These are phyloP conservation scores for Spicauda simplicius DNA, from an alignment of 2,888 invertebrate genomes.

Conservation along the genomic window DNA sequence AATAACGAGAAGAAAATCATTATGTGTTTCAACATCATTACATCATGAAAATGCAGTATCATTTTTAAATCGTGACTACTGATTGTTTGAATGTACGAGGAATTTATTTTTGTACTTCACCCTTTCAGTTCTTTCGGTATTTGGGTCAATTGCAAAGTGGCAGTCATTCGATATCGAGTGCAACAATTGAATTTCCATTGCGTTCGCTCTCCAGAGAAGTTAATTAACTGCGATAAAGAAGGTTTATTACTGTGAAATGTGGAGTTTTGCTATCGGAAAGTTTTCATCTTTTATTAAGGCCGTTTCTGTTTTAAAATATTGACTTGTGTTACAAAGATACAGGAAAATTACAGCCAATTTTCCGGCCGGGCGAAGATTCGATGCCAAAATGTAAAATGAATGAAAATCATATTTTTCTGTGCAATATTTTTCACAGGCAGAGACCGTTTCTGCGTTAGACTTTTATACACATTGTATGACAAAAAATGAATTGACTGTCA, in stretches of 20 bases:
- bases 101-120: slow-evolving; percentile 6
- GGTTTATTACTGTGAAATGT: slow-evolving; percentile 19
- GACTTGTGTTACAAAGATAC: too few relatives aligned
- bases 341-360: too few relatives aligned
- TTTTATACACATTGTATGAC: too few relatives aligned
- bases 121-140: slow-evolving; percentile 1
- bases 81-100: slow-evolving; percentile 8
- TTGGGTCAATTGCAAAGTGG: background rate
- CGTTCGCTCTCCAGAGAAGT: slow-evolving; percentile 9
- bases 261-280: background rate
- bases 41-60: slow-evolving; percentile 12
- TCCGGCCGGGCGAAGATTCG: too few relatives aligned
- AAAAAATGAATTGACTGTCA: too few relatives aligned
- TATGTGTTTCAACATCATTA: background rate
- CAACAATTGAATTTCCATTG: slow-evolving; percentile 18
- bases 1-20: background rate
- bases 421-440: too few relatives aligned
- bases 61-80: slow-evolving; percentile 11
- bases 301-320: too few relatives aligned
- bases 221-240: slow-evolving; percentile 22
- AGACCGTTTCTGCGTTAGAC: too few relatives aligned
- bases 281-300: background rate
- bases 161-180: slow-evolving; percentile 1
- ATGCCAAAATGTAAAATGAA: too few relatives aligned
- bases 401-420: too few relatives aligned